These are phyloP conservation scores for Zaprionus inermis DNA, from an alignment of 1,140 invertebrate genomes.

Conservation along the genomic window DNA sequence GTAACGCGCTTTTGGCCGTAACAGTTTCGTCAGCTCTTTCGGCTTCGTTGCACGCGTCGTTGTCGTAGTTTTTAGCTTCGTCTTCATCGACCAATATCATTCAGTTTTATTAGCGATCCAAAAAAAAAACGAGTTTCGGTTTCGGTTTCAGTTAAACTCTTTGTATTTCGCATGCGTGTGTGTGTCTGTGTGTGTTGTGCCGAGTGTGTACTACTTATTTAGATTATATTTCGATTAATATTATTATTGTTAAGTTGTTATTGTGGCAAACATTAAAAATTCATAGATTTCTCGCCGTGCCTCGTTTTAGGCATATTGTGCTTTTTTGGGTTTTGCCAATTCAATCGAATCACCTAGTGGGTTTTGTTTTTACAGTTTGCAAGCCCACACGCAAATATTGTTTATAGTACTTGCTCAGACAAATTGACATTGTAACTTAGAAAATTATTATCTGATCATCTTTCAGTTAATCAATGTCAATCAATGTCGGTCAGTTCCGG, in stretches of 20 bases:
- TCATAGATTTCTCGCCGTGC: constrained; percentile 39
- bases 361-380: not conserved
- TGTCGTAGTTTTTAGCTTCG: constrained; percentile 13
- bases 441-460: not conserved
- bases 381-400: not conserved
- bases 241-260: constrained; percentile 30
- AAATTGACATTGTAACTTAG: not conserved
- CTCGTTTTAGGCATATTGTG: constrained; percentile 21
- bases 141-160: constrained; percentile 15
- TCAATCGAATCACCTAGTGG: constrained; percentile 8
- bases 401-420: not conserved
- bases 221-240: constrained; percentile 48
- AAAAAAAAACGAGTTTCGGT: constrained; percentile 69
- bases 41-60: constrained; percentile 64
- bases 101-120: constrained; percentile 22
- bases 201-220: constrained; percentile 63
- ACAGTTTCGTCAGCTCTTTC: constrained; percentile 77
- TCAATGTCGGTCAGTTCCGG: constrained; percentile 19
- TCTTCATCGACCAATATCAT: constrained; percentile 2
- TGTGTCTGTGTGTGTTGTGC: constrained; percentile 50
- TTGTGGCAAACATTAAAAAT: constrained; percentile 56
- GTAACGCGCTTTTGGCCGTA: constrained; percentile 67
- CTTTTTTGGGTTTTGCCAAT: constrained; percentile 36
- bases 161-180: constrained; percentile 3
- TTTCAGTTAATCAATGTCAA: constrained; percentile 22